Evolutionary conservation across 2,888 invertebrate species (phyloP), one percentile per base, ranked within the genome.

Genomic region (Mythimna lalbum): DNA sequence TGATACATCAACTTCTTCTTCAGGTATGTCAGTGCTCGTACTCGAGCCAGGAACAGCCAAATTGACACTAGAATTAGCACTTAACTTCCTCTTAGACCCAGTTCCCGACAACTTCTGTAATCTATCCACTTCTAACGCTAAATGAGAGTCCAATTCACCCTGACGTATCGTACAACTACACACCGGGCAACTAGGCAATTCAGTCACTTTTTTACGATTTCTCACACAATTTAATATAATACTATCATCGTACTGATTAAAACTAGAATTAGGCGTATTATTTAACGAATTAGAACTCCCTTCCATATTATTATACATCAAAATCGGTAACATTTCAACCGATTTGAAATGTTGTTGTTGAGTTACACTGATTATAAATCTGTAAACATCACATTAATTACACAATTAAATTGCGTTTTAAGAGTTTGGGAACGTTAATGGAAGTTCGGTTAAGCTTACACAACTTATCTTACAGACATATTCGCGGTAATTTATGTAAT

Each of bases 91-190:
- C 74, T 95, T 96, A 9, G 91, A 88, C 61, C 91, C 89, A 67
- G 88, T 89, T 73, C 81, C 82, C 0, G 95, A 93, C 14, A 95
- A 70, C 71, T 95, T 95, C 49, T 93, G 92, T 43, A 95, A 79
- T 64, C 93, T 89, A 14, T 95, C 95, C 79, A 99, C 96, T 94
- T 99, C 99, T 76, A 98, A 96, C 61, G 97, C 94, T 81, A 98
- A 97, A 93, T 99, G 99, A 36, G 97, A 96, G 83, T 98, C 98
- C n/a, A 99, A 95, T 91, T 99, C 99, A 2, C 97, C 97, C 2
- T 97, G 97, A 61, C 98, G 96, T 56, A 99, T 96, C 4, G 98
- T 98, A 75, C 98, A 97, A 78, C 98, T 98, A 91, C 99, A 99
- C 1, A 98, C 98, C 0, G 99, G 99, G 91, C 99, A 99, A 90